Evolutionary conservation across 2,113 vertebrate genomes (phyloP), one percentile per base, ranked within the genome.

Genomic region (Physeter macrocephalus): DNA sequence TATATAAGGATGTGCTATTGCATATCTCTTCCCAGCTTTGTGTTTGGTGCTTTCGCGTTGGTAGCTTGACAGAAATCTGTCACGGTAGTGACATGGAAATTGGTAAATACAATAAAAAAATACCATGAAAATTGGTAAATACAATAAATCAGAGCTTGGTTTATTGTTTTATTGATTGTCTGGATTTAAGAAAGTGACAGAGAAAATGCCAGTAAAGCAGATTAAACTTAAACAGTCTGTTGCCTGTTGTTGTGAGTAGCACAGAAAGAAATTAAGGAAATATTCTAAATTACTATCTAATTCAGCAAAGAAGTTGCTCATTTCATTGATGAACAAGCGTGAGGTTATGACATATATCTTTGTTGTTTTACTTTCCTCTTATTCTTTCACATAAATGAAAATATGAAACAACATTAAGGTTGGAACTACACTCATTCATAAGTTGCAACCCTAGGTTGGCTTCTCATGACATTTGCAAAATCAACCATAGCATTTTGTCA

Each of bases 361-460:
- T 57, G 69, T 77, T 36, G 12, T 93, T 90, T 96, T 64, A 92
- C 52, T 72, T 84, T 88, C 36, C 36, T 84, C 20, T 54, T 81
- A 57, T 34, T 90, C 34, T 82, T 83, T 80, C 78, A 78, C 13
- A 17, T 87, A 94, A 81, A 14, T 77, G 95, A 90, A 94, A 92
- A 43, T 92, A 71, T 80, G 36, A 78, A 46, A 54, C 61, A 83
- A 29, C 14, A 41, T 80, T 85, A 36, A 85, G 57, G 36, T 80
- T 80, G 34, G 54, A 39, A 92, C 10, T 71, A 49, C 1, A 29
- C 39, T 92, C 23, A n/a, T 86, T 72, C 61, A 34, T 92, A 54
- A 52, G 0, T 94, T 87, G 74, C 39, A 88, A 12, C 41, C 5
- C 49, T 61, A n/a, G 0, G 6, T 82, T 91, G 67, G 41, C 61